These are phyloP conservation scores for Phyllopteryx taeniolatus DNA, from an alignment of 2,113 vertebrate genomes.

Conservation along the genomic window DNA sequence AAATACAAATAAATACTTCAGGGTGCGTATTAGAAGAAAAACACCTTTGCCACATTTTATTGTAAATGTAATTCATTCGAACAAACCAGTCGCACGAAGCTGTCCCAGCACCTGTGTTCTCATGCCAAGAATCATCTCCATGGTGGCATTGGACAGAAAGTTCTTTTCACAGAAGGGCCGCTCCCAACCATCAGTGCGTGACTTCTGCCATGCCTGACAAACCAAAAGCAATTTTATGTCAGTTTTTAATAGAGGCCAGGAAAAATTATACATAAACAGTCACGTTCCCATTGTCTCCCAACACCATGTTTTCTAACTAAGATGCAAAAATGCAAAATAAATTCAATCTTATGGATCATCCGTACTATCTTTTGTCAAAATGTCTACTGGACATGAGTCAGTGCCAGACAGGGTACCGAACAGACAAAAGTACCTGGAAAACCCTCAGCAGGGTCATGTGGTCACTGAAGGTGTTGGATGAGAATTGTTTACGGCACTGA, in stretches of 20 bases:
- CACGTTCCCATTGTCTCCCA: not conserved
- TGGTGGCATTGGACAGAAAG: conserved; percentile 91
- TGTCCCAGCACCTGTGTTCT: conserved; percentile 91
- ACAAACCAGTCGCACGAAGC: conserved; percentile 88
- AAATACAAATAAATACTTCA: not conserved
- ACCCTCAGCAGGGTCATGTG: conserved; percentile 94
- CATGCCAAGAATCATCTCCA: conserved; percentile 94
- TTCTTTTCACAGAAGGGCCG: conserved; percentile 93
- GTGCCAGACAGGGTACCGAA: not conserved
- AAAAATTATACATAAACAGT: not conserved
- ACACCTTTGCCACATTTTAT: not conserved
- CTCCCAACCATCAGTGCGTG: conserved; percentile 88
- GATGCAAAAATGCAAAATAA: too few species aligned
- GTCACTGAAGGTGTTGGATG: conserved; percentile 88
- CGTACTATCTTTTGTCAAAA: too few species aligned
- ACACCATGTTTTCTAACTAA: too few species aligned
- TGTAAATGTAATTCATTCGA: not conserved
- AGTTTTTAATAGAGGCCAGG: not conserved
- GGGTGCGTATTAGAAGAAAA: not conserved
- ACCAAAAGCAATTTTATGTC: not conserved
- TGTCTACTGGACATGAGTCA: not conserved
- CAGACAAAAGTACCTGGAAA: conserved; percentile 83
- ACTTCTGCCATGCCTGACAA: conserved; percentile 90
- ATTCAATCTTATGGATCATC: too few species aligned
- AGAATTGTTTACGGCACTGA: conserved; percentile 82